A percentile compares a stretch with the other conserved stretches of the same genome.
These are phyloP conservation scores for Mus minutoides DNA, from an alignment of 2,797 vertebrate species.

Conservation along the genomic window DNA sequence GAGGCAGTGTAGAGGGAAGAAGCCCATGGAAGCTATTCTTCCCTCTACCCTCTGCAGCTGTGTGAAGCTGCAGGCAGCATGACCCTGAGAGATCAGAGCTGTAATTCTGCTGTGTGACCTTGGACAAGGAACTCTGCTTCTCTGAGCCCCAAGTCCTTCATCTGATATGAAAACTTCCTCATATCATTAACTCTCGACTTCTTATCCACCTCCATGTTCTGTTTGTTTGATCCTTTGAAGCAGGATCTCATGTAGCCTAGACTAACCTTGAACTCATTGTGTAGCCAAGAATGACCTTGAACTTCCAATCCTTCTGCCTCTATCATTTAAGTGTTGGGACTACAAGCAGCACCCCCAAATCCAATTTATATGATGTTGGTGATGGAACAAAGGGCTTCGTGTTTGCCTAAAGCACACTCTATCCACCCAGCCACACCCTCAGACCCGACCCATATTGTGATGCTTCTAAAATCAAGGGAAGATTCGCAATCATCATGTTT, in stretches of 20 bases:
- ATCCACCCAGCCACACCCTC: background rate
- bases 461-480: background rate
- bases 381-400: background rate
- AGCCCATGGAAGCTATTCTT: rapidly evolving
- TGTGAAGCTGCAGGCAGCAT: background rate
- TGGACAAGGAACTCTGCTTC: background rate
- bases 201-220: rapidly evolving
- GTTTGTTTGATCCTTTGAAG: background rate
- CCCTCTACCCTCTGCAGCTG: background rate
- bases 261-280: background rate
- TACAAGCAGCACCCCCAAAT: background rate
- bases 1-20: rapidly evolving
- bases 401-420: background rate
- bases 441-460: background rate
- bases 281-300: background rate
- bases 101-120: slow-evolving; percentile 4
- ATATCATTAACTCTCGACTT: background rate
- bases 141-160: slow-evolving; percentile 12
- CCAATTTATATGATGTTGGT: background rate
- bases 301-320: background rate
- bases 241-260: background rate
- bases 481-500: background rate
- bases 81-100: background rate
- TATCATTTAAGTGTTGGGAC: background rate
- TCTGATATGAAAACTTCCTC: background rate